Percentiles rank a stretch among this genome's conserved stretches.
Conservation (phyloP, 2,888 invertebrate species). For the Clepsis dumicolana region DNA sequence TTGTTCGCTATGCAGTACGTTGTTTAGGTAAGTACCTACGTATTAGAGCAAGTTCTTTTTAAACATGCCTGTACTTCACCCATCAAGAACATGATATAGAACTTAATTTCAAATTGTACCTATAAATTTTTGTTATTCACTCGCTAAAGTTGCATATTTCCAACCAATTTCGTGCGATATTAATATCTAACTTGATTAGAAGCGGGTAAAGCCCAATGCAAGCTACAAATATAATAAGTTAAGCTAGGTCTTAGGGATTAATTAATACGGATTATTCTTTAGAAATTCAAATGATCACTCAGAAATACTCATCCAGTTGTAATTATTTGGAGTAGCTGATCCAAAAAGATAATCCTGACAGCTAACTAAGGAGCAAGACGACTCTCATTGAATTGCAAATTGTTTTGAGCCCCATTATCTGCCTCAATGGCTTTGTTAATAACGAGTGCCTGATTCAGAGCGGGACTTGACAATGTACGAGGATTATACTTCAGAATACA, state of each 20-base stretch:
- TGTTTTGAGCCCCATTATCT: slow-evolving; percentile 50
- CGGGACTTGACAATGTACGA: slow-evolving; percentile 5
- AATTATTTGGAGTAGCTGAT: slow-evolving; percentile 41
- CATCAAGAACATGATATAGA: no score
- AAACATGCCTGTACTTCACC: no score
- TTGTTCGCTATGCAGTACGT: no score
- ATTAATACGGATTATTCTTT: neutral
- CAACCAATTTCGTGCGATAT: no score
- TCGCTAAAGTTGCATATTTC: no score
- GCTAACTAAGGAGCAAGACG: slow-evolving; percentile 43
- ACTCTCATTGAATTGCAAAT: slow-evolving; percentile 56
- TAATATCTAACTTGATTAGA: no score
- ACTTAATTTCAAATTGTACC: no score
- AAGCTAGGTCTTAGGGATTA: neutral
- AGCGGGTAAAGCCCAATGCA: neutral
- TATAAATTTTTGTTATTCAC: no score
- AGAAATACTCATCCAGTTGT: slow-evolving; percentile 28
- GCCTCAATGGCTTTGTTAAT: slow-evolving; percentile 50
- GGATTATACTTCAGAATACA: slow-evolving; percentile 27
- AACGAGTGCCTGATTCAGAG: slow-evolving; percentile 44
- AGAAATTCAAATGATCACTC: slow-evolving; percentile 4
- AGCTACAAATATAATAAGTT: neutral
- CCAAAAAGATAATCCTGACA: slow-evolving; percentile 43
- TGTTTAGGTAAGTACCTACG: no score
- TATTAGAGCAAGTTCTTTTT: no score